Evolutionary conservation across 2,888 invertebrate genomes (phyloP), one percentile per base, ranked within the genome.

Genomic region (Tillus elongatus): DNA sequence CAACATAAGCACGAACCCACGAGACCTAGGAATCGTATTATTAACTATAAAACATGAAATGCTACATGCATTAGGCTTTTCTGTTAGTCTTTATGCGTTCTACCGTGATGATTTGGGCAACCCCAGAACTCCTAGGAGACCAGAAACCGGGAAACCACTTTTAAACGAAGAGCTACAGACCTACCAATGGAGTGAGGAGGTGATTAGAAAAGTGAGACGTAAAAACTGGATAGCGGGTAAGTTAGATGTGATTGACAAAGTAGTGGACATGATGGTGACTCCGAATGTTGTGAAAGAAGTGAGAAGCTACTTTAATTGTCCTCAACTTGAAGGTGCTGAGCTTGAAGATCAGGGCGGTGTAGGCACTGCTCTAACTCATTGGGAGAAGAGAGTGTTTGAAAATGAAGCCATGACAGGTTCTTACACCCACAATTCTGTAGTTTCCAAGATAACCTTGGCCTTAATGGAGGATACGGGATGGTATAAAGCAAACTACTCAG

Each of bases 371-470:
- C 69, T 96, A 30, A 97, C 97, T 0, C 98, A 99, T 60, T 98
- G 97, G 97, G 98, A 99, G 67, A 99, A 99, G 60, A 69, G 98
- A 36, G 81, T 97, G 2, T 54, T 57, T 24, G 59, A 93, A 89
- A 96, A 96, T 65, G 97, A 98, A 68, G 96, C 96, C 0, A 98
- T 98, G 97, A 97, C 97, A 0, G 97, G 96, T 2, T 96, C 95
- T 0, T 96, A 97, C 65, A 97, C 97, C 0, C 96, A 96, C 64
- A 93, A 95, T 68, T 93, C 96, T 0, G 90, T 93, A 1, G 96
- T 96, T 66, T 95, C 95, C 1, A 72, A 93, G 12, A 80, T 98
- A 36, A 95, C 96, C 0, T 72, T 98, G 45, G 97, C 97, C 0
- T 68, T 97, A 45, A 87, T 98, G 90, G 96, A 97, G 61, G 97